These are phyloP conservation scores for Cromileptes altivelis DNA, from an alignment of 2,113 vertebrate genomes.

Conservation along the genomic window DNA sequence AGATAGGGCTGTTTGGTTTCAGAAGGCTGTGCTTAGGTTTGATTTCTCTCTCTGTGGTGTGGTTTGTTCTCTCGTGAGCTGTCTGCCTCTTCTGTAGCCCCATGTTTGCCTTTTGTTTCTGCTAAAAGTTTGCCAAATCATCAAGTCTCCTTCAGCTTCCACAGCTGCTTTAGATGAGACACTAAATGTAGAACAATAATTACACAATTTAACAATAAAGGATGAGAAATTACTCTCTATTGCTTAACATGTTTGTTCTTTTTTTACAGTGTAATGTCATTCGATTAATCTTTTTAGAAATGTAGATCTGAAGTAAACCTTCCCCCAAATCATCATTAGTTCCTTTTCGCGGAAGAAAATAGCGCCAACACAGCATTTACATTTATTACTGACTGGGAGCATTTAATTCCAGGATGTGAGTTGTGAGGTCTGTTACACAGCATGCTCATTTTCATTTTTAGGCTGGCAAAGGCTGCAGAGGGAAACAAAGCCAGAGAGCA, in stretches of 20 bases:
- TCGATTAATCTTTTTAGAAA: conserved; percentile 62
- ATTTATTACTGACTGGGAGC: conserved; percentile 72
- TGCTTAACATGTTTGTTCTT: conserved; percentile 51
- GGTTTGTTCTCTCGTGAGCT: conserved; percentile 63
- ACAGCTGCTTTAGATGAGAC: conserved; percentile 63
- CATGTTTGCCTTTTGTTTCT: conserved; percentile 75
- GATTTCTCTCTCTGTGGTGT: conserved; percentile 64
- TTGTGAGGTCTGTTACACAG: conserved; percentile 64
- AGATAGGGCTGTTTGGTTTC: conserved; percentile 59
- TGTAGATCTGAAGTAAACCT: conserved; percentile 51
- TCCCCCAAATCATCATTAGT: conserved; percentile 63
- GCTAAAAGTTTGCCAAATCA: conserved; percentile 60
- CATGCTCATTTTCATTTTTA: conserved; percentile 64
- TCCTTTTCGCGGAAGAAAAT: conserved; percentile 60
- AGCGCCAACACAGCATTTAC: conserved; percentile 62
- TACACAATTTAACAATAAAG: conserved; percentile 62
- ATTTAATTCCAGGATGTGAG: conserved; percentile 63
- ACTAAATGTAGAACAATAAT: conserved; percentile 67
- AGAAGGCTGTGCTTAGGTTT: conserved; percentile 64
- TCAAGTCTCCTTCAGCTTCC: conserved; percentile 52
- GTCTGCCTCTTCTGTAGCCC: conserved; percentile 68
- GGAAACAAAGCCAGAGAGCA: conserved; percentile 59
- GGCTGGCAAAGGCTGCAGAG: conserved; percentile 31
- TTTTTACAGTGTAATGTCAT: conserved; percentile 57
- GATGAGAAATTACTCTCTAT: conserved; percentile 56